Base-by-base conservation (phyloP, 2,113 vertebrate genomes). In the Amazona vittata region DNA sequence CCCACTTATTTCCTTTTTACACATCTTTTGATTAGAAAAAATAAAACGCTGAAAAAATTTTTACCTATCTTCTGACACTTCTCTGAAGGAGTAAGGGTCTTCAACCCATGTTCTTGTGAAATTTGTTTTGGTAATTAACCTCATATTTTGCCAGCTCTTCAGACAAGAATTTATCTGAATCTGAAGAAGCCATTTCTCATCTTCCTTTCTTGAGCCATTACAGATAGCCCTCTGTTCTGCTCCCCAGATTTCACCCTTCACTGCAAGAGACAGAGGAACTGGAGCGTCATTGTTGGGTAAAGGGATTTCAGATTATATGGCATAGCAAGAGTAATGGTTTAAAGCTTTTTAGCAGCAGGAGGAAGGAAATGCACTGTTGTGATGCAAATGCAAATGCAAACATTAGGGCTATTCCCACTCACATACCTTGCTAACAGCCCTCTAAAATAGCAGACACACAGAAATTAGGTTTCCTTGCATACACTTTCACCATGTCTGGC, bases 171-270 rank as follows among this genome's bases (percentile, higher is more conserved):
- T 60, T 31, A 29, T 33, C 24, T 16, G 31, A 53, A 39, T 19
- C 11, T 31, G 17, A 29, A 17, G 6, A 31, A 75, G 14, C 11
- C 47, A 26, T 12, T 35, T 59, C 57, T 12, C 25, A 21, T 28
- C 21, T 12, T 64, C 15, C 71, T 41, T 9, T 19, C 49, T 82
- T 3, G 41, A 62, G 22, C 35, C 41, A 7, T 3, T 15, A 33
- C 46, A 20, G 39, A 21, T 16, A 6, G 4, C 3, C 1, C 4
- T 6, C 10, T 2, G 3, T 1, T 12, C 46, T 20, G 26, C 37
- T 37, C 19, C 39, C 14, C 82, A 90, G 1, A 9, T 35, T 2
- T 31, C 15, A 22, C 62, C 20, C 43, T 18, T 14, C 0, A 0
- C 43, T 41, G n/a, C 21, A 46, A 37, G 33, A 11, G 8, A 26